These are phyloP conservation scores for Setophaga petechia DNA, from an alignment of 2,113 vertebrate species.

Conservation along the genomic window DNA sequence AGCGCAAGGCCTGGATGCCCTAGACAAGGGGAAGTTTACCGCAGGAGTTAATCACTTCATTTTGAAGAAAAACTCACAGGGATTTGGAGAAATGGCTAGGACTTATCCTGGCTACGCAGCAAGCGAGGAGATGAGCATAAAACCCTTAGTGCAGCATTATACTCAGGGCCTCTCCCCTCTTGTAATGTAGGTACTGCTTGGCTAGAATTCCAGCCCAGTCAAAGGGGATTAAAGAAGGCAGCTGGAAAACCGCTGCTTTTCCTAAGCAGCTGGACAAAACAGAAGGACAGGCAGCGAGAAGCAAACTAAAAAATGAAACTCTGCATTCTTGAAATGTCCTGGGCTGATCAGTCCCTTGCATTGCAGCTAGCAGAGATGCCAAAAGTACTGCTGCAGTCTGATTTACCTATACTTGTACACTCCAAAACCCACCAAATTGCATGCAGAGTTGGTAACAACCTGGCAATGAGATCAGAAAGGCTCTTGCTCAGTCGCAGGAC, in stretches of 20 bases:
- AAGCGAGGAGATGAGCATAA: conserved; percentile 29
- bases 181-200: background rate
- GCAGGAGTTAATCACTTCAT: conserved; percentile 64
- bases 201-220: conserved; percentile 33
- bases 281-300: background rate
- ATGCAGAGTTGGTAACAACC: background rate
- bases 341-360: background rate
- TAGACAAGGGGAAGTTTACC: conserved; percentile 60
- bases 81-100: conserved; percentile 39
- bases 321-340: background rate
- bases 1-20: conserved; percentile 58
- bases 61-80: conserved; percentile 49
- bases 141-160: conserved; percentile 4
- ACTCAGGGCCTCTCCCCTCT: background rate
- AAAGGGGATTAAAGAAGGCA: conserved; percentile 32
- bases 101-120: conserved; percentile 31
- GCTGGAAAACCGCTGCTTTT: background rate
- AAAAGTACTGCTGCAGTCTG: background rate
- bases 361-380: background rate
- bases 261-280: background rate
- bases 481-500: background rate
- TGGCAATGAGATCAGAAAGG: background rate
- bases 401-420: background rate
- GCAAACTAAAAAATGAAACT: background rate
- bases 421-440: background rate